A percentile compares a stretch with the other conserved stretches of the same genome.
Evolutionary conservation across 2,113 vertebrate species (phyloP).

Genomic region (Calidris pygmaea): DNA sequence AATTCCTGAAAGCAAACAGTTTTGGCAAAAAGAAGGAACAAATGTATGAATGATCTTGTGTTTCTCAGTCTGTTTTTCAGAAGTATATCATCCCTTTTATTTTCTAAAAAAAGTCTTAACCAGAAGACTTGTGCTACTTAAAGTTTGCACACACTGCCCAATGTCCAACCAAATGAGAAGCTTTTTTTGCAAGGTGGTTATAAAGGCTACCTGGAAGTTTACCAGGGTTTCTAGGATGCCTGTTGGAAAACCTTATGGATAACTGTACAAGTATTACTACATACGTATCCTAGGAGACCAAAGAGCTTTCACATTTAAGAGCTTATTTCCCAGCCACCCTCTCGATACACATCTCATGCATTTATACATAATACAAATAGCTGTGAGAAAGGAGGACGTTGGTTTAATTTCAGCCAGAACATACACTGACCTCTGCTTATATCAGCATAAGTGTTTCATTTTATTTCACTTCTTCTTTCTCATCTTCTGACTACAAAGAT

Average conservation of each 20-base stretch:
- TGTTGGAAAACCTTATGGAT: neutral
- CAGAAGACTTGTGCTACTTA: neutral
- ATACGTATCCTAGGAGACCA: slow-evolving; percentile 70
- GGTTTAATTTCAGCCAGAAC: slow-evolving; percentile 31
- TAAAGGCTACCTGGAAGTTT: slow-evolving; percentile 3
- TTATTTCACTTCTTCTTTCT: neutral
- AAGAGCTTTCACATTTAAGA: slow-evolving; percentile 50
- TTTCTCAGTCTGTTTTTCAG: neutral
- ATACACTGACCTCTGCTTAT: neutral
- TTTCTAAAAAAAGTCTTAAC: neutral
- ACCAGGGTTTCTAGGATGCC: neutral
- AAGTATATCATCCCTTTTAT: neutral
- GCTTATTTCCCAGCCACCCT: slow-evolving; percentile 40
- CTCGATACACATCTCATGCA: slow-evolving; percentile 20
- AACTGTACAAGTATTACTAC: slow-evolving; percentile 44
- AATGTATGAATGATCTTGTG: neutral
- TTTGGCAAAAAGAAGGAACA: neutral
- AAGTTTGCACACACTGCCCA: neutral
- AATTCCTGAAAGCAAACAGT: neutral
- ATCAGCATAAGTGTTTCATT: neutral
- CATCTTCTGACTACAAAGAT: neutral
- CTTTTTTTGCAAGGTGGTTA: neutral
- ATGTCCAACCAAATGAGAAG: neutral
- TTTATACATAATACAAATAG: slow-evolving; percentile 57
- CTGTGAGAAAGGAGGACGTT: neutral